These are phyloP conservation scores for Actinopyga echinites DNA, from an alignment of 53 echinoderm and acorn worm genomes.

Conservation along the genomic window DNA sequence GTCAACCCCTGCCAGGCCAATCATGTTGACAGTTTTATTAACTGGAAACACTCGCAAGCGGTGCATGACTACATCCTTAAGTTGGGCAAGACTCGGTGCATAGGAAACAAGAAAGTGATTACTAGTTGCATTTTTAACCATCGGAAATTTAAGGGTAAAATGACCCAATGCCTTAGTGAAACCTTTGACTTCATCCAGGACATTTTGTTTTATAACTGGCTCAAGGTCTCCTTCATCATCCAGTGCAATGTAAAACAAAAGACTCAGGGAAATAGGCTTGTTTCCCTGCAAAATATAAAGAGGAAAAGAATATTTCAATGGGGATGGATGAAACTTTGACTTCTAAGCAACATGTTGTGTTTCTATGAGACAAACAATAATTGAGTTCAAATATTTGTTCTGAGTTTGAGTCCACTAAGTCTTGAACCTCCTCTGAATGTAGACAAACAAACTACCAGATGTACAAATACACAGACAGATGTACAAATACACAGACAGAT, in stretches of 20 bases:
- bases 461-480: too few relatives aligned
- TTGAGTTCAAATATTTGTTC: too few relatives aligned
- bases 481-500: too few relatives aligned
- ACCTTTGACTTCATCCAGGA: slow-evolving; percentile 63
- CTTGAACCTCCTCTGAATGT: too few relatives aligned
- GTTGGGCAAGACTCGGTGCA: slow-evolving; percentile 75
- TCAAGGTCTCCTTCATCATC: slow-evolving; percentile 77
- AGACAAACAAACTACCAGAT: too few relatives aligned
- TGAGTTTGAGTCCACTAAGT: too few relatives aligned
- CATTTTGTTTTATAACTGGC: slow-evolving; percentile 54
- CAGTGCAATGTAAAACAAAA: slow-evolving; percentile 89
- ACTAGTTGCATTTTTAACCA: slow-evolving; percentile 48
- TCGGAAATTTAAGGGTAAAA: slow-evolving; percentile 79
- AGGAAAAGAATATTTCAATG: not conserved
- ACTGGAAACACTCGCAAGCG: slow-evolving; percentile 68
- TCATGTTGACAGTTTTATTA: slow-evolving; percentile 54
- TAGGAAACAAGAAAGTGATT: slow-evolving; percentile 80
- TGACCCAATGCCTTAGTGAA: slow-evolving; percentile 72
- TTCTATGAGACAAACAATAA: too few relatives aligned
- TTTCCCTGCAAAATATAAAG: slow-evolving; percentile 4
- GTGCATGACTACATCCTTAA: slow-evolving; percentile 78
- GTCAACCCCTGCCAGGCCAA: slow-evolving; percentile 78
- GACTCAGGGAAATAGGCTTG: slow-evolving; percentile 45
- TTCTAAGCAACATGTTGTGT: too few relatives aligned
- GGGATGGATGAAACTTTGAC: too few relatives aligned